Evolutionary conservation across 23 tunicate genomes (phyloP).

Genomic region (Oikopleura albicans): DNA sequence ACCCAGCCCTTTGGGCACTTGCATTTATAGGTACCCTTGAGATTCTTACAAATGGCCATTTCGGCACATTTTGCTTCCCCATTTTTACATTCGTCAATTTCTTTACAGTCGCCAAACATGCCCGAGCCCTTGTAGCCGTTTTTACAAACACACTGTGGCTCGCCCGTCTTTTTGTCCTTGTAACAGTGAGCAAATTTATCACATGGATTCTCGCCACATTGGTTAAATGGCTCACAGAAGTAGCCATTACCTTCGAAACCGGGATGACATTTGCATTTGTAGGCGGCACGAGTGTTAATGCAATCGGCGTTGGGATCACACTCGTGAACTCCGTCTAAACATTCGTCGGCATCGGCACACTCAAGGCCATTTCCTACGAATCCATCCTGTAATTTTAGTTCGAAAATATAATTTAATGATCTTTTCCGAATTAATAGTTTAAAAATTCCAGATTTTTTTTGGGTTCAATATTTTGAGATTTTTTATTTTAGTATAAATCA

Average conservation of each 20-base stretch:
- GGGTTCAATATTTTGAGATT: too few relatives aligned
- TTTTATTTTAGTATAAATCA: too few relatives aligned
- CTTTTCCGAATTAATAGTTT: too few relatives aligned
- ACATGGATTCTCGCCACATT: neutral
- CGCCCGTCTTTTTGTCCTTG: neutral
- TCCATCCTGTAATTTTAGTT: too few relatives aligned
- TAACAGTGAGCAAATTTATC: neutral
- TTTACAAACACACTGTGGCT: neutral
- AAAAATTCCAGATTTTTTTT: too few relatives aligned
- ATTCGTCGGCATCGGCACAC: constrained; percentile 17
- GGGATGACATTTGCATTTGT: neutral
- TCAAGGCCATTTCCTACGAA: neutral
- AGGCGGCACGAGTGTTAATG: neutral
- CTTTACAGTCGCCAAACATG: neutral
- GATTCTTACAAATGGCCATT: neutral
- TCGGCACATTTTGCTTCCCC: neutral
- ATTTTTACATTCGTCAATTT: neutral
- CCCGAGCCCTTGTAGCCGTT: neutral
- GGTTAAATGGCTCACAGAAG: neutral
- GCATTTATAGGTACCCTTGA: neutral
- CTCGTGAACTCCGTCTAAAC: neutral
- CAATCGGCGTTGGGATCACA: neutral
- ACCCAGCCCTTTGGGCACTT: neutral
- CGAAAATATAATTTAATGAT: too few relatives aligned
- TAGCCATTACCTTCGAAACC: neutral